A percentile compares a stretch with the other conserved stretches of the same genome.
These are phyloP conservation scores for Palythoa heliodiscus DNA, from an alignment of 92 coral and sea anemone species.

Conservation along the genomic window DNA sequence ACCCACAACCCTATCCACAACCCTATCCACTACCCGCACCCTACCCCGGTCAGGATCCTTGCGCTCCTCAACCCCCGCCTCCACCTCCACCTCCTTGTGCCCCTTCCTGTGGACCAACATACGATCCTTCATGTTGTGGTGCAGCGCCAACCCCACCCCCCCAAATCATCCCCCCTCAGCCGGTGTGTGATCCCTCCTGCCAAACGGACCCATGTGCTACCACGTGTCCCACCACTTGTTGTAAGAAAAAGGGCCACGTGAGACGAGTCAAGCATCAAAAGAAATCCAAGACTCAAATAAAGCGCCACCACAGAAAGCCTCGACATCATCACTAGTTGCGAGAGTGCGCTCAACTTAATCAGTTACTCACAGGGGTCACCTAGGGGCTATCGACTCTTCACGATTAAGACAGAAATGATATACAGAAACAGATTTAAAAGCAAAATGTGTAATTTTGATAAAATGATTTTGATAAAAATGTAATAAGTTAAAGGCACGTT, in stretches of 20 bases:
- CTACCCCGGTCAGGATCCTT: constrained; percentile 35
- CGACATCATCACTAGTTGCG: constrained; percentile 11
- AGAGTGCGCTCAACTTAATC: not conserved
- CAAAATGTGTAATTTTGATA: constrained; percentile 35
- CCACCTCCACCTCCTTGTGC: constrained; percentile 33
- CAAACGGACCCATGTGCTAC: constrained; percentile 41
- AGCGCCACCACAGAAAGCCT: constrained; percentile 51
- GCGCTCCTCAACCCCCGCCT: constrained; percentile 50
- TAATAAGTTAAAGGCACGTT: not conserved
- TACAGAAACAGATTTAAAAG: not conserved
- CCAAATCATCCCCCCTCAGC: constrained; percentile 69
- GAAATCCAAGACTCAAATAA: constrained; percentile 27
- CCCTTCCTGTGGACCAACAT: constrained; percentile 53
- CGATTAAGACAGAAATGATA: not conserved
- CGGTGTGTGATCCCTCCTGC: constrained; percentile 55
- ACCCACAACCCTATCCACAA: constrained; percentile 41
- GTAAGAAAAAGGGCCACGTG: constrained; percentile 38
- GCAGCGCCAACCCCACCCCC: constrained; percentile 70
- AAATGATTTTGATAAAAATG: constrained; percentile 35
- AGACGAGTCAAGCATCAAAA: constrained; percentile 13
- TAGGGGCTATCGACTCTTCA: not conserved
- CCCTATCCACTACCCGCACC: constrained; percentile 50
- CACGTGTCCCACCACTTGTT: constrained; percentile 18
- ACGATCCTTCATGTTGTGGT: constrained; percentile 64
- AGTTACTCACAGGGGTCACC: not conserved